These are phyloP conservation scores for Diachasma alloeum DNA, from an alignment of 1,140 invertebrate genomes.

Conservation along the genomic window DNA sequence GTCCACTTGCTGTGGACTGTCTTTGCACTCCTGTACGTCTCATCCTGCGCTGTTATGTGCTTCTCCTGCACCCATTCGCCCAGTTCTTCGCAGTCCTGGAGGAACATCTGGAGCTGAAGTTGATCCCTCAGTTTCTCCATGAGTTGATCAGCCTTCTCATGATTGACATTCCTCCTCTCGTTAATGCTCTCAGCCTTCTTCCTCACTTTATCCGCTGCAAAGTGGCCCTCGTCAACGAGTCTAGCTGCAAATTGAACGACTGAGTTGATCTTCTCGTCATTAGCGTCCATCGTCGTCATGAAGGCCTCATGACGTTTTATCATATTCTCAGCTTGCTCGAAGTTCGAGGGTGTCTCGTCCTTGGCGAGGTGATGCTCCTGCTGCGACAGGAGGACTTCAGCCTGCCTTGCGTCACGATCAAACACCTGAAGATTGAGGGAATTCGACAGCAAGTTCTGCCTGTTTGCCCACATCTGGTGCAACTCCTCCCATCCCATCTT, in stretches of 20 bases:
- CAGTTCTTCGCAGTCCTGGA: constrained; percentile 98
- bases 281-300: constrained; percentile 99
- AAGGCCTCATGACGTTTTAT: constrained; percentile 98
- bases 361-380: constrained; percentile 96
- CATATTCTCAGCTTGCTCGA: constrained; percentile 97
- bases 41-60: constrained; percentile 97
- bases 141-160: constrained; percentile 87
- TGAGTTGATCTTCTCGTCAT: constrained; percentile 98
- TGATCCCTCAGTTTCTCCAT: constrained; percentile 96
- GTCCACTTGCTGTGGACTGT: constrained; percentile 99
- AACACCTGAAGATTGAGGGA: constrained; percentile 95
- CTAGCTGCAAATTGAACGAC: constrained; percentile 92
- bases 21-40: constrained; percentile 97
- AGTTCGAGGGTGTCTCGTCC: constrained; percentile 91
- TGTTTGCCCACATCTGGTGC: constrained; percentile 99
- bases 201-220: constrained; percentile 92
- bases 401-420: constrained; percentile 95
- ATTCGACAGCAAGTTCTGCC: constrained; percentile 93
- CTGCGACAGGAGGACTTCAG: constrained; percentile 96
- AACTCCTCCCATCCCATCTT: constrained; percentile 99
- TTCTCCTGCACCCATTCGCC: constrained; percentile 99
- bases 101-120: constrained; percentile 93
- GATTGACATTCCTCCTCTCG: constrained; percentile 88
- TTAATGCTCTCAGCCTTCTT: constrained; percentile 96
- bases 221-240: constrained; percentile 89